Conservation (phyloP, 1,140 invertebrate species). For the Brachionus plicatilis region DNA sequence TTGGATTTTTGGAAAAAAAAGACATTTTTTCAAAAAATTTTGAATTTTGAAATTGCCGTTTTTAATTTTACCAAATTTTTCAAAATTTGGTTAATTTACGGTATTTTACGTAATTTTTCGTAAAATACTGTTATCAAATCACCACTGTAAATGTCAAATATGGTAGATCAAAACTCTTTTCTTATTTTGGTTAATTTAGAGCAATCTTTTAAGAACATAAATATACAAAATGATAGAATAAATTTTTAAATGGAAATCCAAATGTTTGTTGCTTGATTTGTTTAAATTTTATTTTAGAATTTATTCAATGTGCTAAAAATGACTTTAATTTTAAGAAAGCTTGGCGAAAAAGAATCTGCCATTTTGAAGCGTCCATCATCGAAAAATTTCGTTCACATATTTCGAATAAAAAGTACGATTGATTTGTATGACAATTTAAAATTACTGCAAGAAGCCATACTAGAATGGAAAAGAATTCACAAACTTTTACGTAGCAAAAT, state of each 20-base stretch:
- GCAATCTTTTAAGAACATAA: too few relatives aligned
- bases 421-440: neutral
- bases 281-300: neutral
- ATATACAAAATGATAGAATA: neutral
- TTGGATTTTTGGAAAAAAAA: too few relatives aligned
- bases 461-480: neutral
- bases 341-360: neutral
- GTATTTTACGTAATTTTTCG: too few relatives aligned
- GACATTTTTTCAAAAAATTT: too few relatives aligned
- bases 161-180: too few relatives aligned
- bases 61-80: too few relatives aligned
- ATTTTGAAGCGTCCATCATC: neutral
- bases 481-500: neutral
- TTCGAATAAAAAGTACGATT: neutral
- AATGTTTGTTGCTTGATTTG: too few relatives aligned
- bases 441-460: neutral
- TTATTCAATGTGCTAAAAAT: neutral
- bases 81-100: too few relatives aligned
- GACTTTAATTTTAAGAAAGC: neutral
- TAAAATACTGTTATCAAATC: too few relatives aligned
- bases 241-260: neutral
- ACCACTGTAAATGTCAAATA: too few relatives aligned
- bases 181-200: too few relatives aligned
- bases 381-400: neutral
- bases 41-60: too few relatives aligned